Percentiles rank a stretch among this genome's conserved stretches.
Conservation (phyloP, 2,888 invertebrate species). For the Auanema freiburgensis region DNA sequence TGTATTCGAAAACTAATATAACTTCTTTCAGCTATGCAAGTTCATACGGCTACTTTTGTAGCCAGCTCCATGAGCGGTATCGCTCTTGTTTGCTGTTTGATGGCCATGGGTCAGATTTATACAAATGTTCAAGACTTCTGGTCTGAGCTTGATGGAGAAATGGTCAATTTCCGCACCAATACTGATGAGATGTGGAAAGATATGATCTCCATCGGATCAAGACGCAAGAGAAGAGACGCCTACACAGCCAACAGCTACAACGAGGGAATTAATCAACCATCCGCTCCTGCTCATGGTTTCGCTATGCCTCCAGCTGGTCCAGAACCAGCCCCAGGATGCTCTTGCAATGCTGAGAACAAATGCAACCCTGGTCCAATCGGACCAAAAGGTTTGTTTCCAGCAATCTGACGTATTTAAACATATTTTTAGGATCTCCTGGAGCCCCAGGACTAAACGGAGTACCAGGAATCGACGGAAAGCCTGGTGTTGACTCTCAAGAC, state of each 20-base stretch:
- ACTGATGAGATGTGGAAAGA: slow-evolving; percentile 61
- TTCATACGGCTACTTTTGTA: slow-evolving; percentile 46
- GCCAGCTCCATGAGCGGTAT: slow-evolving; percentile 42
- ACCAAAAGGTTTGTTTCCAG: slow-evolving; percentile 38
- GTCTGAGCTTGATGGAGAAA: slow-evolving; percentile 44
- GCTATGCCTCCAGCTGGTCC: slow-evolving; percentile 41
- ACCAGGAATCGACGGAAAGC: slow-evolving; percentile 42
- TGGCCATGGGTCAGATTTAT: slow-evolving; percentile 44
- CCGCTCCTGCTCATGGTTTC: slow-evolving; percentile 33
- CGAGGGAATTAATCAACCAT: not conserved
- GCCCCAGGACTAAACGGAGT: slow-evolving; percentile 42
- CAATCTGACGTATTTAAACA: not conserved
- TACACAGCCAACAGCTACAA: slow-evolving; percentile 8
- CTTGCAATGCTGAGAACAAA: slow-evolving; percentile 53
- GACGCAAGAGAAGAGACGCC: slow-evolving; percentile 34
- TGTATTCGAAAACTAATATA: too few species aligned
- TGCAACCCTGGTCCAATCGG: slow-evolving; percentile 57
- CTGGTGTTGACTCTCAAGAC: slow-evolving; percentile 43
- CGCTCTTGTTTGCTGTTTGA: slow-evolving; percentile 39
- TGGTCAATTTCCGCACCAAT: slow-evolving; percentile 34
- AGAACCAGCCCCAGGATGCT: slow-evolving; percentile 35
- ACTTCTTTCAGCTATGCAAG: slow-evolving; percentile 30
- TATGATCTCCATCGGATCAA: slow-evolving; percentile 42
- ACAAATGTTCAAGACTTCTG: slow-evolving; percentile 44
- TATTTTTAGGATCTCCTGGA: slow-evolving; percentile 31